Evolutionary conservation across 2,888 invertebrate species (phyloP), one percentile per base, ranked within the genome.

Genomic region (Noctua janthe): DNA sequence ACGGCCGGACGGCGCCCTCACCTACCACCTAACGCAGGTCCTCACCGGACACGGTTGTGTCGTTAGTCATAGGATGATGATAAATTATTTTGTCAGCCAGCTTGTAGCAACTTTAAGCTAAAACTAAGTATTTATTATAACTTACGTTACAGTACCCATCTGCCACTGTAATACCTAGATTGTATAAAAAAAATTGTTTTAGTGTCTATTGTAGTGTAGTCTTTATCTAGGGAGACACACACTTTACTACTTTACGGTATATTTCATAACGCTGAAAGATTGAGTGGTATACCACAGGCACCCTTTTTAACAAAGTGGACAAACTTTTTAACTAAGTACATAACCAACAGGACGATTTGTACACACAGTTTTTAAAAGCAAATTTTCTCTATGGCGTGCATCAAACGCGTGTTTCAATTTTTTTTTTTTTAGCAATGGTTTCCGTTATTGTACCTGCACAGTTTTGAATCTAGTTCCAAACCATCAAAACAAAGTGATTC

Each of bases 201-300:
- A 64, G 35, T 35, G 43, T 43, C 43, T 43, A 43, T 6, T 43
- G 43, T 7, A 47, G 47, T 7, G 47, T 47, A 43, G 39, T 67
- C 4, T 39, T 29, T 39, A 11, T 20, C 67, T 67, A 67, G 13
- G 43, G 23, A 23, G 23, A 43, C 39, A 39, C 6, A 67, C 13
- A 67, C 23, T 67, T 67, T 43, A 43, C 2, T 35, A 35, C 35
- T 35, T 35, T 35, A 67, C 6, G 43, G 67, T 43, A 6, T 67
- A 43, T 43, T 43, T 67, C 23, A 43, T 67, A 67, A 67, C 43
- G 7, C 13, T 43, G 43, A 66, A 67, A 43, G 6, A 66, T 39
- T 67, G 23, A 67, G 66, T 67, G 66, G 23, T 67, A 13, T 43
- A 43, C 43, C n/a, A 67, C 67, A 67, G 43, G 43, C 67, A 67